Evolutionary conservation across 2,113 vertebrate genomes (phyloP), one percentile per base, ranked within the genome.

Genomic region (Petrocephalus microphthalmus): DNA sequence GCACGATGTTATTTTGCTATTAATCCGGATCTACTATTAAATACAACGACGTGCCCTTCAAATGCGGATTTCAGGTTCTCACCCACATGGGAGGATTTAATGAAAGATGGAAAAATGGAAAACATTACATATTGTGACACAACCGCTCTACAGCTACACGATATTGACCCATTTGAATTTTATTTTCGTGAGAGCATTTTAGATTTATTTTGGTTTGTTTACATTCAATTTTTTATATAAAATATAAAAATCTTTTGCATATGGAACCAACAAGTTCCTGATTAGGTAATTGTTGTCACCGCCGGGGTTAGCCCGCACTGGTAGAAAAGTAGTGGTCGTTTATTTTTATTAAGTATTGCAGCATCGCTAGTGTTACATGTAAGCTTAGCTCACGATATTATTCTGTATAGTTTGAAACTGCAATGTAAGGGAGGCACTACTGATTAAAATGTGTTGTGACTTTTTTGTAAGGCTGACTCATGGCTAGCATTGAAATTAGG

Each of bases 381-480:
- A 42, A 42, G 42, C 42, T 42, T 42, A 45, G 22, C 19, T 22
- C 81, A 42, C 22, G 22, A 49, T 47, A 7, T n/a, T 49, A 49
- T 42, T 45, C 42, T 52, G n/a, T 84, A 20, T 83, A 83, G 3
- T 15, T 51, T 52, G 22, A 84, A 52, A 51, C 22, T 84, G 45
- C 45, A 51, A 2, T 84, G 10, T 25, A 84, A 25, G 10, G n/a
- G 82, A 52, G 51, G 49, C 22, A 52, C 45, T 6, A 49, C n/a
- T 84, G 49, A 84, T 84, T 84, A 84, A 84, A 84, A 51, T 84
- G 67, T 33, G n/a, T 52, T 52, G 22, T 71, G 20, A 49, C 22
- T 25, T 49, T 49, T 51, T 29, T 84, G 45, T 51, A 51, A 47
- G 8, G 10, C 42, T 84, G 82, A 84, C 49, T 83, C 60, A 49